Base-by-base conservation (phyloP, 2,797 vertebrate genomes). In the Epinephelus coioides region DNA sequence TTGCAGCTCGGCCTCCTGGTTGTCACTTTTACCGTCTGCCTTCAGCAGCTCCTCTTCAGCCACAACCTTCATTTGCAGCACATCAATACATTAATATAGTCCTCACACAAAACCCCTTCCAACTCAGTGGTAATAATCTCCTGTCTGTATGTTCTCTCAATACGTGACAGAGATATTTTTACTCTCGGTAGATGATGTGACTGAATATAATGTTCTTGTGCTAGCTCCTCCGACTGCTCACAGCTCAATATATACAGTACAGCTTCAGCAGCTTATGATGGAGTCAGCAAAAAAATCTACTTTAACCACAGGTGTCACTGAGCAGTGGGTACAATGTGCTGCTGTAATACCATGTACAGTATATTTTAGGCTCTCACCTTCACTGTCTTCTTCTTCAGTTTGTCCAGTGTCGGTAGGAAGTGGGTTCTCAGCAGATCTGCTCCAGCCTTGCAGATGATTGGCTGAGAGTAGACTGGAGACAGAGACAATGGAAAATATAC, bases 381-480 rank as follows among this genome's bases (percentile, higher is more conserved):
- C 78, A 97, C 89, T 0, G 98, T 97, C 94, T 99, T 99, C 92
- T 99, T 99, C 95, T 95, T 98, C 76, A 99, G 84, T 92, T 99
- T 99, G 87, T 98, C 97, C 94, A 99, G 86, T 0, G 98, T 99
- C 34, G 97, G 97, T 80, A 99, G 94, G 91, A 99, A 99, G 90
- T 99, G 98, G 73, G 92, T 96, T 89, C 96, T 97, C 60, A 99
- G 94, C 70, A 99, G 95, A 91, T 97, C 97, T 1, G 96, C 95
- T 56, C 96, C 96, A 59, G 98, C 97, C 91, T 98, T 99, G 93
- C 97, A 96, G 94, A 99, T 99, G 91, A 99, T 99, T 25, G 98
- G 98, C 91, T 99, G 98, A 71, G 97, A 97, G 72, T 97, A 99
- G 79, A 99, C 98, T 99, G 90, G 5, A 88, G 23, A 79, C 38